phyloP scores from a whole-genome alignment of 2,888 invertebrate genomes.

The Listrodromus nycthemerus region DNA sequence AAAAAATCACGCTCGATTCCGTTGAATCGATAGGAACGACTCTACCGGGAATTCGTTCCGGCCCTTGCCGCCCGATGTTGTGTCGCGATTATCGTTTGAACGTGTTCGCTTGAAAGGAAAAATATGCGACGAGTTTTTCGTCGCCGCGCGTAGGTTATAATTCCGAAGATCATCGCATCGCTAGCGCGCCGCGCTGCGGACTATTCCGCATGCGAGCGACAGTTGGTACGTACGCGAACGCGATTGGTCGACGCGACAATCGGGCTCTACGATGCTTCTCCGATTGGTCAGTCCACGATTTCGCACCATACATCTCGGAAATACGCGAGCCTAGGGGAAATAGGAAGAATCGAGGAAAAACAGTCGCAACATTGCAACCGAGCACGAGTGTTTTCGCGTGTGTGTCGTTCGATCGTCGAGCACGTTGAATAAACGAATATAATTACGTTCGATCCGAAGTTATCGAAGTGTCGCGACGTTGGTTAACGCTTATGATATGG shows the following conservation, averaged over 20 bases:
- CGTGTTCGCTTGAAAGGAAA: background rate
- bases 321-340: slow-evolving; percentile 8
- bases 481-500: slow-evolving; percentile 30
- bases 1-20: slow-evolving; percentile 20
- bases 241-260: slow-evolving; percentile 54
- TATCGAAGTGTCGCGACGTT: background rate
- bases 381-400: background rate
- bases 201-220: slow-evolving; percentile 50
- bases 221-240: slow-evolving; percentile 68
- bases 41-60: slow-evolving; percentile 8
- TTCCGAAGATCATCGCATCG: slow-evolving; percentile 52
- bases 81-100: slow-evolving; percentile 1
- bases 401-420: background rate
- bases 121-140: background rate
- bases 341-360: slow-evolving; percentile 1
- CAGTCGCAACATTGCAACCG: slow-evolving; percentile 1
- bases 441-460: background rate
- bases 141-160: background rate
- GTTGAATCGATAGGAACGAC: background rate
- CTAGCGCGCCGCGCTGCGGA: slow-evolving; percentile 39
- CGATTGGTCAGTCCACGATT: background rate
- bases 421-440: background rate
- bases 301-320: background rate
- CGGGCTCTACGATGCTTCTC: slow-evolving; percentile 4
- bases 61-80: background rate